Percentiles rank a stretch among this genome's conserved stretches.
Evolutionary conservation across 2,888 invertebrate species (phyloP).

Genomic region (Ashinkailepas kermadecensis): DNA sequence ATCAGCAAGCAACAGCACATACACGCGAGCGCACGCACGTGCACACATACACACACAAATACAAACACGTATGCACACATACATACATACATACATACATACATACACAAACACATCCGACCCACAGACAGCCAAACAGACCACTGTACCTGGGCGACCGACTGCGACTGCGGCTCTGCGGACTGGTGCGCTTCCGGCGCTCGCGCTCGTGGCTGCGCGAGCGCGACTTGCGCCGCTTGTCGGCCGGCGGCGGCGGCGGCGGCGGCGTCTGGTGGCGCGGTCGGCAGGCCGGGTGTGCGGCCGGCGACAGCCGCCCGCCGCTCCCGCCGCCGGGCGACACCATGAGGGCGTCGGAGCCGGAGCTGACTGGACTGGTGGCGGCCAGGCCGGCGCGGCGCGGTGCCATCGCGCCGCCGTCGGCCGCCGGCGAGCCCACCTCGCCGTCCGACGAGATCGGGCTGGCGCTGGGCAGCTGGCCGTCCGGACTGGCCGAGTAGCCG

Average conservation of each 20-base stretch:
- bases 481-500: conserved; percentile 9
- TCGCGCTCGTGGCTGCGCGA: conserved; percentile 14
- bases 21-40: too few species aligned
- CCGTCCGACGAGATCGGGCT: conserved; percentile 27
- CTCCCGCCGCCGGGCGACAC: not conserved
- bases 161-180: conserved; percentile 1
- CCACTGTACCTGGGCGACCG: conserved; percentile 3
- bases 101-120: too few species aligned
- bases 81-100: too few species aligned
- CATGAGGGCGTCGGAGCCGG: not conserved
- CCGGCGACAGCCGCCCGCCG: too few species aligned
- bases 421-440: not conserved
- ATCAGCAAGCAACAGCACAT: too few species aligned
- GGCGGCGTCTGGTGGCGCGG: not conserved
- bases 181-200: not conserved
- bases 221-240: not conserved
- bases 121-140: too few species aligned
- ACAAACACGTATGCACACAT: too few species aligned
- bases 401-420: not conserved
- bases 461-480: conserved; percentile 8
- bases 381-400: conserved; percentile 7
- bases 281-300: not conserved
- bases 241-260: not conserved
- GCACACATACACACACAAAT: too few species aligned
- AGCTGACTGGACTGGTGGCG: conserved; percentile 13